Evolutionary conservation across 1,140 invertebrate genomes (phyloP).

Genomic region (Berghia stephanieae): DNA sequence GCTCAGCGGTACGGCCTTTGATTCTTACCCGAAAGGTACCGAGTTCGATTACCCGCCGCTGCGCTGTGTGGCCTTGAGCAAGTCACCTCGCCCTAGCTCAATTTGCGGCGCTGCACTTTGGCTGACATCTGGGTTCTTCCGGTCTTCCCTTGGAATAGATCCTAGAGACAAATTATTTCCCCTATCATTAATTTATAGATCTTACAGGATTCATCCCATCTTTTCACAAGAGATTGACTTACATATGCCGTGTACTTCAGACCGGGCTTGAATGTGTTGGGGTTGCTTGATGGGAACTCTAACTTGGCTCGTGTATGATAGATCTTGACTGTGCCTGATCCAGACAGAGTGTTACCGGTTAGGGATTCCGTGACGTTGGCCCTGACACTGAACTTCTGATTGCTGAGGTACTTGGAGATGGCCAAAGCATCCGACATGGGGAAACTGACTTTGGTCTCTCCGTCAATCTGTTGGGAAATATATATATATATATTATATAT

Average conservation of each 20-base stretch:
- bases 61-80: too few species aligned
- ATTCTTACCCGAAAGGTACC: too few species aligned
- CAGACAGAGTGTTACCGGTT: slow-evolving; percentile 50
- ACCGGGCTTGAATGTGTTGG: slow-evolving; percentile 59
- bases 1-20: too few species aligned
- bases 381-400: slow-evolving; percentile 37
- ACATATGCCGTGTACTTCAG: slow-evolving; percentile 56
- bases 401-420: slow-evolving; percentile 30
- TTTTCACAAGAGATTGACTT: slow-evolving; percentile 35
- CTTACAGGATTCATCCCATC: neutral
- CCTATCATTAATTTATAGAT: too few species aligned
- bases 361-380: slow-evolving; percentile 57
- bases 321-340: slow-evolving; percentile 38
- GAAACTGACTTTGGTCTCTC: slow-evolving; percentile 46
- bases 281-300: slow-evolving; percentile 50
- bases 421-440: slow-evolving; percentile 38
- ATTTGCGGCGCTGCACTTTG: too few species aligned
- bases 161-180: too few species aligned
- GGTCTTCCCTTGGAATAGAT: too few species aligned
- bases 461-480: slow-evolving; percentile 44
- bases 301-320: slow-evolving; percentile 48
- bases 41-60: too few species aligned
- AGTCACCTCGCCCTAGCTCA: too few species aligned
- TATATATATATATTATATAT: neutral
- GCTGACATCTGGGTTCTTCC: too few species aligned